Conservation (phyloP, 2,888 invertebrate genomes). For the Phymatocera aterrima region DNA sequence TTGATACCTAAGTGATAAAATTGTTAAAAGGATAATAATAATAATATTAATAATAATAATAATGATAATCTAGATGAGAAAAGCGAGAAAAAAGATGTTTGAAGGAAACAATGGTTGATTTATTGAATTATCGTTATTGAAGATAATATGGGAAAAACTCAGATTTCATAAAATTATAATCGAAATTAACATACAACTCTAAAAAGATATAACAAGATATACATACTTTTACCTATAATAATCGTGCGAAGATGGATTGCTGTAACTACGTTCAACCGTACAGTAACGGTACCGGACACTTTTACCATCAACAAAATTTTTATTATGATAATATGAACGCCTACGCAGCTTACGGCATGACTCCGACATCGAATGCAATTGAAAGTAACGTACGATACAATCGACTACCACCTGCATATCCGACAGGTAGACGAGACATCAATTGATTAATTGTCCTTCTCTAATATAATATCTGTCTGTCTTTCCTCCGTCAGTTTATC, state of each 20-base stretch:
- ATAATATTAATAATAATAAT: background rate
- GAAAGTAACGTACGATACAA: conserved; percentile 67
- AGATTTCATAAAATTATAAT: no score
- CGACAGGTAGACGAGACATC: conserved; percentile 65
- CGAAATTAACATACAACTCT: no score
- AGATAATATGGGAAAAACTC: no score
- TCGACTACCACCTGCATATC: conserved; percentile 67
- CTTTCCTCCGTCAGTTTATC: background rate
- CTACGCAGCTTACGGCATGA: conserved; percentile 60
- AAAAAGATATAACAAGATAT: no score
- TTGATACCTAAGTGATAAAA: background rate
- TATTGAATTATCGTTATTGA: no score
- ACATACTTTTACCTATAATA: no score
- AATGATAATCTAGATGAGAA: background rate
- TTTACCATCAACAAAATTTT: conserved; percentile 66
- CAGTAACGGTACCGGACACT: conserved; percentile 66
- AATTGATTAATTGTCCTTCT: background rate
- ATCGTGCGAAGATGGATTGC: conserved; percentile 67
- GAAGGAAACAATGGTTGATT: no score
- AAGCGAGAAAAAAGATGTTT: background rate
- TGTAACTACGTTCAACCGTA: conserved; percentile 70
- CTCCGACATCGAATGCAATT: conserved; percentile 65
- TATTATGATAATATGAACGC: conserved; percentile 68
- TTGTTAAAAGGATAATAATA: background rate
- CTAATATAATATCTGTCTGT: background rate